Percentiles rank a stretch among this genome's conserved stretches.
Conservation (phyloP, 2,888 invertebrate genomes). For the Meganola albula region DNA sequence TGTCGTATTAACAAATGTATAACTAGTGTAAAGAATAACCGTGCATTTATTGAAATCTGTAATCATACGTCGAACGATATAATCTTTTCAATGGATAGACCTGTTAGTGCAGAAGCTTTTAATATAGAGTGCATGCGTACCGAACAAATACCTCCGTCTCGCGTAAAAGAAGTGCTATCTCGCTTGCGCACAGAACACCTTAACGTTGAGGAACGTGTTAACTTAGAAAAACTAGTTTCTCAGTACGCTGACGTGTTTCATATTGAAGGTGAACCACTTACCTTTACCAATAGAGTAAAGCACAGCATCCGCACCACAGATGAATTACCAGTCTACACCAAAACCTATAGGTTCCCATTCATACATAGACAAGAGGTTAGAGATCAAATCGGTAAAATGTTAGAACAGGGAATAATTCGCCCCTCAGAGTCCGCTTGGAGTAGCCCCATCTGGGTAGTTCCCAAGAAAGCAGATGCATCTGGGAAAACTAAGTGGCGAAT, state of each 20-base stretch:
- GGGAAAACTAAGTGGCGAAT: background rate
- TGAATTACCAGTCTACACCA: constrained; percentile 29
- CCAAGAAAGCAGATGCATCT: background rate
- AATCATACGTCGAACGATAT: background rate
- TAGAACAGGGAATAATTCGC: background rate
- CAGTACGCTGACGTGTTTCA: constrained; percentile 34
- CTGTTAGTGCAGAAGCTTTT: background rate
- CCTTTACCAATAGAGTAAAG: constrained; percentile 22
- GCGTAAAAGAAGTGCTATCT: no score
- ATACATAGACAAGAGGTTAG: constrained; percentile 12
- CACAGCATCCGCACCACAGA: constrained; percentile 36
- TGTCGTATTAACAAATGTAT: background rate
- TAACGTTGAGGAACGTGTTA: constrained; percentile 28
- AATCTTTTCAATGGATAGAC: background rate
- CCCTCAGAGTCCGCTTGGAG: background rate
- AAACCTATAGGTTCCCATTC: constrained; percentile 27
- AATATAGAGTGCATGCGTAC: background rate
- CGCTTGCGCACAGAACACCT: constrained; percentile 22
- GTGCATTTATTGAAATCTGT: background rate
- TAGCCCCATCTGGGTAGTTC: background rate
- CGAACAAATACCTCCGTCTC: no score
- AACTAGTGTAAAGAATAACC: background rate
- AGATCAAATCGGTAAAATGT: constrained; percentile 1
- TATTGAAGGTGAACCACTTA: constrained; percentile 24
- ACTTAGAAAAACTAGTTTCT: constrained; percentile 19